These are phyloP conservation scores for Aphelocoma coerulescens DNA, from an alignment of 2,113 vertebrate genomes.

Conservation along the genomic window DNA sequence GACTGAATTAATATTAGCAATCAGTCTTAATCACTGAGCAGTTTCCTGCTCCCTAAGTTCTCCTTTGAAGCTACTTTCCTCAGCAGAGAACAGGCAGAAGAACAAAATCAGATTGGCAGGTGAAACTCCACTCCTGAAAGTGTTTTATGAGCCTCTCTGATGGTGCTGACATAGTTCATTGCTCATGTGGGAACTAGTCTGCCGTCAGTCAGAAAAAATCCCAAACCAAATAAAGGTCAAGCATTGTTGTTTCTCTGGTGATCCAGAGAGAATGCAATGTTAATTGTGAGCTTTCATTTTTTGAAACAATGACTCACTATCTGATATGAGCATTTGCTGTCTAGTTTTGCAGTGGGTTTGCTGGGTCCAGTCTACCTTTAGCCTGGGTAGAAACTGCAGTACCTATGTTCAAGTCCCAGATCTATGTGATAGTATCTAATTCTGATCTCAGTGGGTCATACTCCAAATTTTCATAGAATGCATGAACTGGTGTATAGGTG, in stretches of 20 bases:
- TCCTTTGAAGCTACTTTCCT: slow-evolving; percentile 34
- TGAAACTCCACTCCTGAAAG: slow-evolving; percentile 27
- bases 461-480: neutral
- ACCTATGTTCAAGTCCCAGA: neutral
- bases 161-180: slow-evolving; percentile 2
- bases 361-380: neutral
- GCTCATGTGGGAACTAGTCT: neutral
- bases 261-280: neutral
- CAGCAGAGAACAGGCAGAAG: neutral
- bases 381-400: neutral
- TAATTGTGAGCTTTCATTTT: neutral
- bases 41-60: neutral
- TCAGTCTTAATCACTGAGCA: slow-evolving; percentile 41
- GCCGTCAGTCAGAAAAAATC: neutral
- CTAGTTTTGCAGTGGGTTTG: neutral
- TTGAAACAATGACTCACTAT: neutral
- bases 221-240: slow-evolving; percentile 24
- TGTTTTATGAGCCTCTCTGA: neutral
- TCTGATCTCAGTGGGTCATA: neutral
- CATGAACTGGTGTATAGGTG: neutral
- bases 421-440: neutral
- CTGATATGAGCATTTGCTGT: neutral
- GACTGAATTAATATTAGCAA: slow-evolving; percentile 43
- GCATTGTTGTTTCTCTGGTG: slow-evolving; percentile 6
- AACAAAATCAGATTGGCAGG: slow-evolving; percentile 43